phyloP scores from a whole-genome alignment of 1,140 invertebrate genomes.

The Vollenhovia emeryi region DNA sequence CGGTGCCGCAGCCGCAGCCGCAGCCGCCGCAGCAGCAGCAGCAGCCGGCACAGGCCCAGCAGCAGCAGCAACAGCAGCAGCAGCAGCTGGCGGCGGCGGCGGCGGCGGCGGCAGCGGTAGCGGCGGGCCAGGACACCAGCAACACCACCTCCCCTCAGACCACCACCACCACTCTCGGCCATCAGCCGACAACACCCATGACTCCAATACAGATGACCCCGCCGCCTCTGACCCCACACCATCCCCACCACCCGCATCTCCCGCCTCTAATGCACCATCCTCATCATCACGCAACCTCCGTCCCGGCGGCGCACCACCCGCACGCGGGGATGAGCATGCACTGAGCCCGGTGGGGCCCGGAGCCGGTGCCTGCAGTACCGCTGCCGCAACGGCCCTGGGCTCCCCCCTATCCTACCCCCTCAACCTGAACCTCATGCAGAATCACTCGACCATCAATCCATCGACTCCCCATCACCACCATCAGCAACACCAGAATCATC shows the following conservation, averaged over 20 bases:
- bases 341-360: conserved; percentile 86
- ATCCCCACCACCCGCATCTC: conserved; percentile 85
- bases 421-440: conserved; percentile 82
- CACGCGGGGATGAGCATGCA: conserved; percentile 87
- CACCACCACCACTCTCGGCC: conserved; percentile 79
- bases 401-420: conserved; percentile 85
- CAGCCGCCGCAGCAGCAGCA: conserved; percentile 81
- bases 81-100: conserved; percentile 63
- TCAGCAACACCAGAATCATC: conserved; percentile 70
- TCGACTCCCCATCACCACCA: conserved; percentile 67
- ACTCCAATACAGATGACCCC: conserved; percentile 85
- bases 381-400: conserved; percentile 84
- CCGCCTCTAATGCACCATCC: conserved; percentile 85
- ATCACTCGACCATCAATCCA: conserved; percentile 70
- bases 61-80: conserved; percentile 65
- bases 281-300: conserved; percentile 84
- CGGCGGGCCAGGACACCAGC: conserved; percentile 80
- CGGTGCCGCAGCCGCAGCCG: conserved; percentile 83
- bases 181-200: conserved; percentile 85
- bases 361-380: conserved; percentile 83
- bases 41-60: conserved; percentile 80
- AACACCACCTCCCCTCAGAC: conserved; percentile 81
- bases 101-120: conserved; percentile 71
- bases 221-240: conserved; percentile 84
- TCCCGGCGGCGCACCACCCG: conserved; percentile 80